A percentile compares a stretch with the other conserved stretches of the same genome.
phyloP scores from a whole-genome alignment of 2,797 vertebrate genomes.

The Benthosema pterotum region DNA sequence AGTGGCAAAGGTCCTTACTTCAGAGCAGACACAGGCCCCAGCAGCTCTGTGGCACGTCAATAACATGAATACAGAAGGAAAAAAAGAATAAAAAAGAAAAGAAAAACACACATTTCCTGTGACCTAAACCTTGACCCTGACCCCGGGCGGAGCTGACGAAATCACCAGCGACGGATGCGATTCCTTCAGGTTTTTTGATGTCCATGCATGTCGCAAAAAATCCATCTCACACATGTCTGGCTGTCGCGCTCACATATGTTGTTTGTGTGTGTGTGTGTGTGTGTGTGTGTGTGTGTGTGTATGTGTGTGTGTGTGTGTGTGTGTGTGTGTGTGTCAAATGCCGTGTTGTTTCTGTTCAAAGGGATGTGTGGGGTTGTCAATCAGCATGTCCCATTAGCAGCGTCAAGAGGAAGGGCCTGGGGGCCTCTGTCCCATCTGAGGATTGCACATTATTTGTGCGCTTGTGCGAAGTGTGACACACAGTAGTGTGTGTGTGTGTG shows the following conservation, averaged over 20 bases:
- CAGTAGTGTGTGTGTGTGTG: slow-evolving; percentile 15
- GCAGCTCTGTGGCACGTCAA: slow-evolving; percentile 57
- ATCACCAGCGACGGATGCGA: slow-evolving; percentile 15
- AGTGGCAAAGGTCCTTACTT: slow-evolving; percentile 43
- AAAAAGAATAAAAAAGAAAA: too few relatives aligned
- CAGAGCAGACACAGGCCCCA: slow-evolving; percentile 31
- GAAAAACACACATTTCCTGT: slow-evolving; percentile 54
- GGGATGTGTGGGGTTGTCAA: slow-evolving; percentile 57
- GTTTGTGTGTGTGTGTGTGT: too few relatives aligned
- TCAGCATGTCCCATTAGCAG: slow-evolving; percentile 64
- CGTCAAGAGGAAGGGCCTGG: slow-evolving; percentile 49
- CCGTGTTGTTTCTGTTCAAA: slow-evolving; percentile 37
- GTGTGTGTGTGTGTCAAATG: slow-evolving; percentile 9
- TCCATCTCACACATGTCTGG: slow-evolving; percentile 13
- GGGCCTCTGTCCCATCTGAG: slow-evolving; percentile 61
- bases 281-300: too few relatives aligned
- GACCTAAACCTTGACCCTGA: slow-evolving; percentile 63
- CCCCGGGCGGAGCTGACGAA: slow-evolving; percentile 31
- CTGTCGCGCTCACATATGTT: slow-evolving; percentile 1
- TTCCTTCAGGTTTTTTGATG: slow-evolving; percentile 26
- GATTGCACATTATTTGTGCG: slow-evolving; percentile 33
- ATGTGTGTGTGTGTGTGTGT: too few relatives aligned
- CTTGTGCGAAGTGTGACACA: slow-evolving; percentile 2
- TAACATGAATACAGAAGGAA: slow-evolving; percentile 67
- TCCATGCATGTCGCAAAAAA: not conserved